Conservation (phyloP, 2,888 invertebrate species). For the Nematopogon swammerdamellus region DNA sequence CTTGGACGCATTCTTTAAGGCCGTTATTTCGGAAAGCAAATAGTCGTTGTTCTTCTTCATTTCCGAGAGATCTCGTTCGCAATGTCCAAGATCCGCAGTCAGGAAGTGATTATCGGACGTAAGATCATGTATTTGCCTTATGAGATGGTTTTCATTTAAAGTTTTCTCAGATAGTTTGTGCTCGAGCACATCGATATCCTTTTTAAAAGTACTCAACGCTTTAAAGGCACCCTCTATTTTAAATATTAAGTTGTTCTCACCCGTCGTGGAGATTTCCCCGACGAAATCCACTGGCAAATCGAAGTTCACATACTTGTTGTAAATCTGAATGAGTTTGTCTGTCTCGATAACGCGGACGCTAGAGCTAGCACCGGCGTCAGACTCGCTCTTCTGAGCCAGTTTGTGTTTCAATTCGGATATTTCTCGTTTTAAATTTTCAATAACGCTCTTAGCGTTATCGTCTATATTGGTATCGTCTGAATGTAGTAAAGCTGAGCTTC, state of each 20-base stretch:
- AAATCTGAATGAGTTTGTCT: slow-evolving; percentile 39
- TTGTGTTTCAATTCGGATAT: slow-evolving; percentile 39
- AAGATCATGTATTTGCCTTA: slow-evolving; percentile 55
- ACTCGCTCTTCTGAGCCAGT: slow-evolving; percentile 24
- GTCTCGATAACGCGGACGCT: slow-evolving; percentile 29
- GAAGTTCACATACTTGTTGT: slow-evolving; percentile 46
- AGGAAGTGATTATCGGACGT: slow-evolving; percentile 47
- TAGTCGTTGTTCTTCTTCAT: slow-evolving; percentile 70
- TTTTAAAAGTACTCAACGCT: slow-evolving; percentile 54
- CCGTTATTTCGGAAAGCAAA: slow-evolving; percentile 62
- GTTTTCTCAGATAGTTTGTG: slow-evolving; percentile 56
- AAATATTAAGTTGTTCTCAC: slow-evolving; percentile 31
- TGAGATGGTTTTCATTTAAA: slow-evolving; percentile 46
- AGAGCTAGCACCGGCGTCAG: slow-evolving; percentile 15
- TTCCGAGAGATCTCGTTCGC: slow-evolving; percentile 62
- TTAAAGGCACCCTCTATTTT: slow-evolving; percentile 55
- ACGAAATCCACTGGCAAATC: slow-evolving; percentile 45
- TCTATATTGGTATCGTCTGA: slow-evolving; percentile 45
- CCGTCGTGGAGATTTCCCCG: slow-evolving; percentile 38
- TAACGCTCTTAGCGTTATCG: slow-evolving; percentile 48
- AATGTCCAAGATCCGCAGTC: slow-evolving; percentile 41
- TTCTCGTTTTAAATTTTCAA: slow-evolving; percentile 46
- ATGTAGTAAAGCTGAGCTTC: slow-evolving; percentile 27
- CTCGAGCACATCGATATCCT: slow-evolving; percentile 55
- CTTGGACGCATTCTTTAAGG: slow-evolving; percentile 61